Evolutionary conservation across 1,140 invertebrate species (phyloP), one percentile per base, ranked within the genome.

Genomic region (Orchestia grillus): DNA sequence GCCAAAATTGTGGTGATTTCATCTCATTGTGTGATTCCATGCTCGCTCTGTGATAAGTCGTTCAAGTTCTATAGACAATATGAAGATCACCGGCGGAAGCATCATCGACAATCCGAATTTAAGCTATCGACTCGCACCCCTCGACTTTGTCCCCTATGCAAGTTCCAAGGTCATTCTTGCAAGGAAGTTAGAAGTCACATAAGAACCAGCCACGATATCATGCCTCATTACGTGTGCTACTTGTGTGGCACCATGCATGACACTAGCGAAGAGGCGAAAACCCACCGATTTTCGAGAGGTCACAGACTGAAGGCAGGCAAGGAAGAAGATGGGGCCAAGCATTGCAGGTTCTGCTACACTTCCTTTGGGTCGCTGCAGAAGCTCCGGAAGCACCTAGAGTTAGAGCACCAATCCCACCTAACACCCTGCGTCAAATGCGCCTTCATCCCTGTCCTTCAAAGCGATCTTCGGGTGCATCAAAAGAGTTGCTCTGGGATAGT

Each of bases 391-490:
- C 96, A 96, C 41, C n/a, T 96, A 44, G 57, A 44, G 8, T 11
- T 42, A 19, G 87, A 96, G 28, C 96, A 96, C 87, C 44, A 40
- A 43, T 42, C 43, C 19, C 87, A 96, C 87, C 36, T 96, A 0
- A 96, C 96, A 41, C 96, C 96, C 8, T 96, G 96, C 87, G 47
- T 91, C 41, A 36, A 96, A 28, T 96, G 96, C 44, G 96, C 41
- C 42, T 57, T 96, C 44, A 57, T 96, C 4, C 87, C 87, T 0
- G 45, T 57, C 11, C 96, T 96, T 6, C 87, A 92, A 45, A 57
- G 44, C 43, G 96, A 96, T 42, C 47, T 91, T 19, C 62, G 87
- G 36, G 87, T 16, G 15, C 96, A 96, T 53, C 87, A 57, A 41
- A 96, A 96, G 57, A 28, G 0, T 45, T 96, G 96, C 41, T 41